Evolutionary conservation across 2,888 invertebrate genomes (phyloP).

Genomic region (Abrostola tripartita): DNA sequence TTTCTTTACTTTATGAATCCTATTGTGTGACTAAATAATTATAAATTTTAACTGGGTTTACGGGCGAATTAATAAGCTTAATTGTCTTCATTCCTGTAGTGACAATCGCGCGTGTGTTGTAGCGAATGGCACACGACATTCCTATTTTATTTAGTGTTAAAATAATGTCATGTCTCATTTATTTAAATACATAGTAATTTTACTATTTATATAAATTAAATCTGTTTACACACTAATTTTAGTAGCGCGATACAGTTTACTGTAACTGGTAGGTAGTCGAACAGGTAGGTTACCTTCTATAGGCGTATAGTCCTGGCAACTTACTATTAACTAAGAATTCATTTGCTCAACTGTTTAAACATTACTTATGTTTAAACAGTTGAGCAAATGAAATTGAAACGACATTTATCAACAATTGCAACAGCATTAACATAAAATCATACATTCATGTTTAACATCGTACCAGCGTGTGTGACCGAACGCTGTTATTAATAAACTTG

Average conservation of each 20-base stretch:
- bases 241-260: background rate
- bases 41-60: no score
- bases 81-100: background rate
- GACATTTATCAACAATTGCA: no score
- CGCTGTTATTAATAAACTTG: slow-evolving; percentile 55
- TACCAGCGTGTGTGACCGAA: slow-evolving; percentile 1
- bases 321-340: no score
- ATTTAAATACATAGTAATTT: slow-evolving; percentile 27
- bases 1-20: no score
- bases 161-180: slow-evolving; percentile 42
- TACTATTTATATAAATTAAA: background rate
- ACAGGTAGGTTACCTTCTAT: no score
- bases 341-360: no score
- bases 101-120: slow-evolving; percentile 1
- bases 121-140: slow-evolving; percentile 39
- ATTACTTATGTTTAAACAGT: no score
- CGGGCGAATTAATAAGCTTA: background rate
- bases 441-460: slow-evolving; percentile 23
- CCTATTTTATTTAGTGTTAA: slow-evolving; percentile 32
- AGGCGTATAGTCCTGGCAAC: no score
- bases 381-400: no score
- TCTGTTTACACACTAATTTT: background rate
- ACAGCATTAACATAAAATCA: slow-evolving; percentile 1
- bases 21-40: no score
- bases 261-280: no score